Evolutionary conservation across 2,113 vertebrate species (phyloP).

Genomic region (Tenebrosternarchus preto): DNA sequence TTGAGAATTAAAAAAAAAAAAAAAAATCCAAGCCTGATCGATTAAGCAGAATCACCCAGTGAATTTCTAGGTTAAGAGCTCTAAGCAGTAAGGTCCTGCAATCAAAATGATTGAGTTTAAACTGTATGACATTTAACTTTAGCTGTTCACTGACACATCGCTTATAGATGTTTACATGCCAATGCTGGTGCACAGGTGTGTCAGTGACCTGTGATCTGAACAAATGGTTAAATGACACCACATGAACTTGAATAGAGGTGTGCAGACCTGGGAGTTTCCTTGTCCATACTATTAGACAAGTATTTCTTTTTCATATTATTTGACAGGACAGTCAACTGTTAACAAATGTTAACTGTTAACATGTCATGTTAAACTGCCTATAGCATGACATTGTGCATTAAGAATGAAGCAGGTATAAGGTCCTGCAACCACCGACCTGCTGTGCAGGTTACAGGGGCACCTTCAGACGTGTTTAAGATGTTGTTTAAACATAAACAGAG

Average conservation of each 20-base stretch:
- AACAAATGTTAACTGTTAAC: too few relatives aligned
- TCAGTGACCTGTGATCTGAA: too few relatives aligned
- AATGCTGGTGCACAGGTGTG: background rate
- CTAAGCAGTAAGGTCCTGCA: background rate
- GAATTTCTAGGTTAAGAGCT: background rate
- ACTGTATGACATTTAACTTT: too few relatives aligned
- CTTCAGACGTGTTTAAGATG: background rate
- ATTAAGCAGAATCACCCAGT: background rate
- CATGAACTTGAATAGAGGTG: too few relatives aligned
- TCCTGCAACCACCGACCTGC: background rate
- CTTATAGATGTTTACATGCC: background rate
- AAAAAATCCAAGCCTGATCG: background rate
- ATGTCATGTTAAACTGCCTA: too few relatives aligned
- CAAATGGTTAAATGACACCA: too few relatives aligned
- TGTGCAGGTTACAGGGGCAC: background rate
- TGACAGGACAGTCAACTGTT: background rate
- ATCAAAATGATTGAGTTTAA: background rate
- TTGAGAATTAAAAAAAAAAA: too few relatives aligned
- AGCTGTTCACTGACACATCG: too few relatives aligned
- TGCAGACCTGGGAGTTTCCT: background rate
- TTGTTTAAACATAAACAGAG: background rate
- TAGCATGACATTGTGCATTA: background rate
- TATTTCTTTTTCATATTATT: background rate
- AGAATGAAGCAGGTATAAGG: background rate
- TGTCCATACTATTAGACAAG: background rate